These are phyloP conservation scores for Allacma fusca DNA, from an alignment of 2,888 invertebrate species.

Conservation along the genomic window DNA sequence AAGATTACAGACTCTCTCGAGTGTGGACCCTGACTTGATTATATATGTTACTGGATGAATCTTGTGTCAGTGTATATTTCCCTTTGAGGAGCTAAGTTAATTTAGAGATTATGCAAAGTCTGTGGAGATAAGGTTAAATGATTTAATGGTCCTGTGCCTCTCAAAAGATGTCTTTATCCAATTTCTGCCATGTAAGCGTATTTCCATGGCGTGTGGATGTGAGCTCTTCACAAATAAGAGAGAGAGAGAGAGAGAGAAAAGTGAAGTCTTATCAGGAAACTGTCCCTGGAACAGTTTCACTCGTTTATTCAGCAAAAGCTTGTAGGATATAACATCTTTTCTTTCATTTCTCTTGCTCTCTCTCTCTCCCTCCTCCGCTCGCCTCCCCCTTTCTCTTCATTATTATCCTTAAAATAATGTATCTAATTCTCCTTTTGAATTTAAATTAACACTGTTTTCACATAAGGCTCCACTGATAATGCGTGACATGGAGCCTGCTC, in stretches of 20 bases:
- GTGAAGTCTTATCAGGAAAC: slow-evolving; percentile 28
- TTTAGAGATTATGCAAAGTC: slow-evolving; percentile 44
- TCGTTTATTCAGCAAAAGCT: not conserved
- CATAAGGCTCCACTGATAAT: slow-evolving; percentile 1
- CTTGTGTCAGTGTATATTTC: not conserved
- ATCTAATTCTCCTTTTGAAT: slow-evolving; percentile 41
- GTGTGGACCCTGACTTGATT: not conserved
- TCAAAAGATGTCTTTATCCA: slow-evolving; percentile 43
- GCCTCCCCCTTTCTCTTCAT: not conserved
- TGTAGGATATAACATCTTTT: not conserved
- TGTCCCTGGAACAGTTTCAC: slow-evolving; percentile 18
- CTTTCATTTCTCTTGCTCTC: slow-evolving; percentile 10
- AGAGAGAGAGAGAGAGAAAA: slow-evolving; percentile 19
- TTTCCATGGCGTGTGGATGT: slow-evolving; percentile 31
- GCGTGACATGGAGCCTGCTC: not conserved
- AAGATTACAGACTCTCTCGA: too few species aligned
- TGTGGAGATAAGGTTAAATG: slow-evolving; percentile 45
- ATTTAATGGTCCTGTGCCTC: slow-evolving; percentile 44
- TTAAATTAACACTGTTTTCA: slow-evolving; percentile 41
- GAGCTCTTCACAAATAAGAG: not conserved
- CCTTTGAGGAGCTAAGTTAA: slow-evolving; percentile 36
- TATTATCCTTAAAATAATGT: slow-evolving; percentile 31
- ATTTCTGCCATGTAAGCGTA: slow-evolving; percentile 42
- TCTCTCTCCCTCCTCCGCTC: not conserved
- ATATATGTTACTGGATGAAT: not conserved